These are phyloP conservation scores for Adelphocoris suturalis DNA, from an alignment of 2,888 invertebrate genomes.

Conservation along the genomic window DNA sequence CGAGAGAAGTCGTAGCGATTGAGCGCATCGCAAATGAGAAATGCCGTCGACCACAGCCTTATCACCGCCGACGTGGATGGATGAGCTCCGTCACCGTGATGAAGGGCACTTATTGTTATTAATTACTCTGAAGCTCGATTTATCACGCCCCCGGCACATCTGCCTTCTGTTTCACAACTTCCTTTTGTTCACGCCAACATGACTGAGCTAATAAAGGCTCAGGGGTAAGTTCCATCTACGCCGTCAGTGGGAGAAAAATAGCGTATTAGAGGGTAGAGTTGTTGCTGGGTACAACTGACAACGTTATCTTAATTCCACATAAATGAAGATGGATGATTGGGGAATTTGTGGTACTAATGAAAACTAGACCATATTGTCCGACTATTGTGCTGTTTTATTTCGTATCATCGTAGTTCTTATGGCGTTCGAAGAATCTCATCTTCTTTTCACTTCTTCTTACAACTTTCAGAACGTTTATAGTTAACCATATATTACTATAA, in stretches of 20 bases:
- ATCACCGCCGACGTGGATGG: conserved; percentile 63
- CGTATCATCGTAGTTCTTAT: no score
- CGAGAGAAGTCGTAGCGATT: conserved; percentile 15
- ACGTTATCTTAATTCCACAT: conserved; percentile 58
- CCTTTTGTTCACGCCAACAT: conserved; percentile 69
- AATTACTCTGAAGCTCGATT: conserved; percentile 68
- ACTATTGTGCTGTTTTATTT: not conserved
- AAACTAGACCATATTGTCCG: not conserved
- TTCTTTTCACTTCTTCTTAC: no score
- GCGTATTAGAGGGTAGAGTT: not conserved
- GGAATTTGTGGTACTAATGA: conserved; percentile 14
- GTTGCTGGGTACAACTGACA: conserved; percentile 25
- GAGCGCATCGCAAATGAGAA: conserved; percentile 41
- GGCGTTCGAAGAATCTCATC: no score
- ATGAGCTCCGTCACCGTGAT: conserved; percentile 65
- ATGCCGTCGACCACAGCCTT: conserved; percentile 47
- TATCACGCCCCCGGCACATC: conserved; percentile 65
- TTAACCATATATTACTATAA: no score
- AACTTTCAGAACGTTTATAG: no score
- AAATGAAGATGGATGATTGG: conserved; percentile 63
- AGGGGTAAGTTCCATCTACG: conserved; percentile 49
- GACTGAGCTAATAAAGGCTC: conserved; percentile 64
- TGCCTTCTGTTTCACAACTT: conserved; percentile 70
- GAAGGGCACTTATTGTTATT: conserved; percentile 69
- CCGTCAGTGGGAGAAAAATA: conserved; percentile 40